Evolutionary conservation across 2,888 invertebrate species (phyloP).

Genomic region (Hoplodrina ambigua): DNA sequence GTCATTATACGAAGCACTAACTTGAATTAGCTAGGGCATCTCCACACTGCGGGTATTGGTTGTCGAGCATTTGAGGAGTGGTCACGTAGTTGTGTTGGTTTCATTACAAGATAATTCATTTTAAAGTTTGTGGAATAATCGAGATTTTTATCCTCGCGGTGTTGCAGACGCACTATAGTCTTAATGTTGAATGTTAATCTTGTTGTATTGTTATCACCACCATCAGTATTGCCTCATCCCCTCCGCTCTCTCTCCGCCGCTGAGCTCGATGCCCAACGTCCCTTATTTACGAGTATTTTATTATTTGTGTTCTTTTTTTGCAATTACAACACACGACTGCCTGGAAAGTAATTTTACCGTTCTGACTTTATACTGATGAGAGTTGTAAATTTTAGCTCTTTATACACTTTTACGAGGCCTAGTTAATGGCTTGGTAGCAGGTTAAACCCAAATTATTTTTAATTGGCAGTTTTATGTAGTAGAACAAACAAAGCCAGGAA

Average conservation of each 20-base stretch:
- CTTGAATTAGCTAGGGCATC: neutral
- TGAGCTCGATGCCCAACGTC: neutral
- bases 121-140: too few relatives aligned
- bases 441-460: slow-evolving; percentile 35
- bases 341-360: neutral
- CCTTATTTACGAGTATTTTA: too few relatives aligned
- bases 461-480: slow-evolving; percentile 24
- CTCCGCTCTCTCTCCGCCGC: too few relatives aligned
- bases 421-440: slow-evolving; percentile 26
- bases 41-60: neutral
- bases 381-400: slow-evolving; percentile 41
- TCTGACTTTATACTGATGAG: slow-evolving; percentile 16
- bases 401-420: slow-evolving; percentile 44
- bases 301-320: neutral
- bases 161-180: too few relatives aligned
- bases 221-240: too few relatives aligned
- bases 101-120: too few relatives aligned
- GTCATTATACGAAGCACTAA: neutral
- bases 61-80: neutral
- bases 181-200: too few relatives aligned
- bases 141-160: too few relatives aligned
- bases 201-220: too few relatives aligned
- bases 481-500: slow-evolving; percentile 5
- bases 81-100: too few relatives aligned
- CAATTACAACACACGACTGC: neutral